These are phyloP conservation scores for Gorsachius goisagi DNA, from an alignment of 2,113 vertebrate genomes.

Conservation along the genomic window DNA sequence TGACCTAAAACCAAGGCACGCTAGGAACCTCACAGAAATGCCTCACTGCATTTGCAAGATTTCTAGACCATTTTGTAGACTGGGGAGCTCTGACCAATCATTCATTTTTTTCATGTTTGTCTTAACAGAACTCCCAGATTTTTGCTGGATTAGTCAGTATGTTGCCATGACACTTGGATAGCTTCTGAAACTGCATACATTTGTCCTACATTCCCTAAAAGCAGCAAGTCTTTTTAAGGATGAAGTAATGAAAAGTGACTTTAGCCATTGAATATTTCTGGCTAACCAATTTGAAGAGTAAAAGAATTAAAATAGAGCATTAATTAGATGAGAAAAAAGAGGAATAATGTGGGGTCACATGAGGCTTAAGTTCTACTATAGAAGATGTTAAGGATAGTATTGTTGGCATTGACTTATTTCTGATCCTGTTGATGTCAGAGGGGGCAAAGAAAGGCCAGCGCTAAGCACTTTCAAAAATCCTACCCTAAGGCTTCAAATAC, in stretches of 20 bases:
- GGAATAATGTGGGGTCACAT: not conserved
- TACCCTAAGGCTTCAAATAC: not conserved
- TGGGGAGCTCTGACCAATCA: not conserved
- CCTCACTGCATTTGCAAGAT: not conserved
- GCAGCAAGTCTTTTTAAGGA: not conserved
- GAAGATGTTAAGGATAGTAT: not conserved
- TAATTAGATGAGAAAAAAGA: not conserved
- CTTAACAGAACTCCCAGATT: not conserved
- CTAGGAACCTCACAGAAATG: not conserved
- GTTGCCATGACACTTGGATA: fast-evolving
- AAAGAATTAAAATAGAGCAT: not conserved
- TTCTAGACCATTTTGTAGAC: not conserved
- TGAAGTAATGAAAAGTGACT: not conserved
- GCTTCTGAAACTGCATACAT: not conserved
- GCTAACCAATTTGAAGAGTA: not conserved
- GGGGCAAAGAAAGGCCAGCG: not conserved
- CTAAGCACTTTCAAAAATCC: not conserved
- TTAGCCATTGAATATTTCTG: not conserved
- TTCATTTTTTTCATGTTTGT: not conserved
- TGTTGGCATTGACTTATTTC: not conserved
- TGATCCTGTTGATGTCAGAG: not conserved
- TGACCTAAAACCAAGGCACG: not conserved
- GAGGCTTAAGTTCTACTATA: not conserved
- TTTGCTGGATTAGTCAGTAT: not conserved
- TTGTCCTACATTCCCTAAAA: not conserved